These are phyloP conservation scores for Drosophila bifasciata DNA, from an alignment of 1,140 invertebrate genomes.

Conservation along the genomic window DNA sequence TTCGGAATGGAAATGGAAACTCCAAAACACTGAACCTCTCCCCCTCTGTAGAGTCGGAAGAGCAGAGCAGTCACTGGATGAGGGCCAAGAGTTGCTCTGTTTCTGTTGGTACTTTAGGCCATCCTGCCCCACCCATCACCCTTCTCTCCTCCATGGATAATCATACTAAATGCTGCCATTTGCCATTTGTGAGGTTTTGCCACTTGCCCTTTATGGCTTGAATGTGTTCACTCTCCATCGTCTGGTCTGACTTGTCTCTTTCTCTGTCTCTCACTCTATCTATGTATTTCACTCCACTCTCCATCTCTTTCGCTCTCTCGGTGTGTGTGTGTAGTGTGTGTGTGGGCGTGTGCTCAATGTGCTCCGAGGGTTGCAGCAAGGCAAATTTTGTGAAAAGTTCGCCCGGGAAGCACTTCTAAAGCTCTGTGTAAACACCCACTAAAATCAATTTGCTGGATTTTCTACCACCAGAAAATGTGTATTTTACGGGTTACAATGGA, in stretches of 20 bases:
- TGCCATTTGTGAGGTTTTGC: conserved; percentile 84
- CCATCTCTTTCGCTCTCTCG: conserved; percentile 19
- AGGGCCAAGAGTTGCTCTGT: conserved; percentile 25
- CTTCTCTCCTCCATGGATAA: conserved; percentile 55
- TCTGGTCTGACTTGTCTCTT: conserved; percentile 4
- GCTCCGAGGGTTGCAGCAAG: conserved; percentile 50
- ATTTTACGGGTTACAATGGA: conserved; percentile 75
- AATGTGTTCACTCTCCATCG: conserved; percentile 18
- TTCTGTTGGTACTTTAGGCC: conserved; percentile 36
- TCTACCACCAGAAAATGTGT: conserved; percentile 82
- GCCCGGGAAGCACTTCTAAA: conserved; percentile 75
- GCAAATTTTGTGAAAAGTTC: conserved; percentile 80
- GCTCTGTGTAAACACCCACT: conserved; percentile 83
- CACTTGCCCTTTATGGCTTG: conserved; percentile 74
- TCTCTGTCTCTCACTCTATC: conserved; percentile 8
- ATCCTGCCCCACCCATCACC: neutral
- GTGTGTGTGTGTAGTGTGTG: conserved; percentile 17
- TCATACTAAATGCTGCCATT: conserved; percentile 84
- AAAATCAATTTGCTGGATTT: conserved; percentile 84
- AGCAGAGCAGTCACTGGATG: neutral
- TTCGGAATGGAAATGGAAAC: conserved; percentile 36
- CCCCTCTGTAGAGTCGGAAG: neutral
- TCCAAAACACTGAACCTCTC: neutral
- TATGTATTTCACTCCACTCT: conserved; percentile 6
- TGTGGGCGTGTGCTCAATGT: conserved; percentile 50